Evolutionary conservation across 2,797 vertebrate genomes (phyloP).

Genomic region (Labeo calbasu): DNA sequence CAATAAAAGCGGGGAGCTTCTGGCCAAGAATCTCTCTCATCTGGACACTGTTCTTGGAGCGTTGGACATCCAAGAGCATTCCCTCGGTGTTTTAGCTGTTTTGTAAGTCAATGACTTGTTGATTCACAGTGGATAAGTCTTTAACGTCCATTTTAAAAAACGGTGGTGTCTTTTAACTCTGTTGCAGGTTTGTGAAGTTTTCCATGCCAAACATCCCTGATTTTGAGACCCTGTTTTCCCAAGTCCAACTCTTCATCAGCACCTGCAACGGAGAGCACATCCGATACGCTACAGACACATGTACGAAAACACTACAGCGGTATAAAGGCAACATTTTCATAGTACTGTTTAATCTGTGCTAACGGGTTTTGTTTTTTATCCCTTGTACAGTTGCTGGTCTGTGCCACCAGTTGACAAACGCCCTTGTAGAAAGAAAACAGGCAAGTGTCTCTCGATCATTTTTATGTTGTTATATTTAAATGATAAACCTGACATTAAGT

Average conservation of each 20-base stretch:
- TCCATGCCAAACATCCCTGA: constrained; percentile 99
- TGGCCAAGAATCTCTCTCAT: constrained; percentile 98
- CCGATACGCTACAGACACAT: constrained; percentile 99
- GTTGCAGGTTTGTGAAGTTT: constrained; percentile 96
- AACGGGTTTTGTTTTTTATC: constrained; percentile 39
- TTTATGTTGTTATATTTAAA: not conserved
- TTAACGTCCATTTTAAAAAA: not conserved
- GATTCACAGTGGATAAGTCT: not conserved
- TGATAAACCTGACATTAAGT: not conserved
- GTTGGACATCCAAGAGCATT: constrained; percentile 98
- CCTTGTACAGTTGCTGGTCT: constrained; percentile 91
- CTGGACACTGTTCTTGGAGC: constrained; percentile 98
- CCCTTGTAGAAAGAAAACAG: constrained; percentile 99
- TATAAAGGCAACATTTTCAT: not conserved
- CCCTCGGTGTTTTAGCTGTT: constrained; percentile 95
- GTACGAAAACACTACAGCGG: constrained; percentile 75
- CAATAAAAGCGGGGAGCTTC: constrained; percentile 98
- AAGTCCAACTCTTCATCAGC: constrained; percentile 99
- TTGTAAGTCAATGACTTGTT: constrained; percentile 84
- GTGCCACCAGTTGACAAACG: constrained; percentile 98
- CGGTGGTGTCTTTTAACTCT: constrained; percentile 7
- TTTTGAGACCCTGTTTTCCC: constrained; percentile 98
- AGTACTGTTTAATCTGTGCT: not conserved
- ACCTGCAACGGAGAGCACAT: constrained; percentile 99
- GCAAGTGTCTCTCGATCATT: constrained; percentile 71